Evolutionary conservation across 2,888 invertebrate genomes (phyloP), one percentile per base, ranked within the genome.

Genomic region (Ephialtes manifestator): DNA sequence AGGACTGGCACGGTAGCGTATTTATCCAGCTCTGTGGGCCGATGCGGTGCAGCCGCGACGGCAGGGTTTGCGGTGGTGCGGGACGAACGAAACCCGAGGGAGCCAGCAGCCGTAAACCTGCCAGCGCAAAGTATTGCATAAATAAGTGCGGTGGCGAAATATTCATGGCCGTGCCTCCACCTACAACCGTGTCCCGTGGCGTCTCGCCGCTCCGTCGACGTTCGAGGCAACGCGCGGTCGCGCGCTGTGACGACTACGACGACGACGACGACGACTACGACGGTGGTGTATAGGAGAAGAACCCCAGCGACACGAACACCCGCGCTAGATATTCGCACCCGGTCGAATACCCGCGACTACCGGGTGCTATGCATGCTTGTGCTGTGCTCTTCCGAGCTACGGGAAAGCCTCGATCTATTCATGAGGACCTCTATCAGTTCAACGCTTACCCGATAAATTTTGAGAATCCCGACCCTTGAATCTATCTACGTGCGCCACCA

Each of bases 41-140:
- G 65, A 53, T 77, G 72, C 65, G 68, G 67, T 70, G 74, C 48
- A 58, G 51, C 80, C 24, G 51, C 24, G n/a, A n/a, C n/a, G n/a
- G 77, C 63, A 48, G 31, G 75, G 46, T n/a, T n/a, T 48, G 51
- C 58, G 81, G 74, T 68, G 67, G 58, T n/a, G 55, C 39, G 72
- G 63, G 65, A 75, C 77, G 84, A 71, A 65, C 79, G 63, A 65
- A 65, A 18, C 80, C 85, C 84, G 90, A 91, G 90, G 89, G 91
- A 90, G 87, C 83, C 90, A 80, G 79, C 88, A 84, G 90, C 91
- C 93, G 93, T 93, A 94, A 94, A 93, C 90, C 93, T 93, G 93
- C 93, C 93, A 92, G 92, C 91, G 92, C 93, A 93, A 93, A 94
- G 93, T 93, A 93, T 94, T 94, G 93, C 93, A 94, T 94, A 94